A percentile compares a stretch with the other conserved stretches of the same genome.
These are phyloP conservation scores for Umimayanthus kanabou DNA, from an alignment of 92 coral and sea anemone species.

Conservation along the genomic window DNA sequence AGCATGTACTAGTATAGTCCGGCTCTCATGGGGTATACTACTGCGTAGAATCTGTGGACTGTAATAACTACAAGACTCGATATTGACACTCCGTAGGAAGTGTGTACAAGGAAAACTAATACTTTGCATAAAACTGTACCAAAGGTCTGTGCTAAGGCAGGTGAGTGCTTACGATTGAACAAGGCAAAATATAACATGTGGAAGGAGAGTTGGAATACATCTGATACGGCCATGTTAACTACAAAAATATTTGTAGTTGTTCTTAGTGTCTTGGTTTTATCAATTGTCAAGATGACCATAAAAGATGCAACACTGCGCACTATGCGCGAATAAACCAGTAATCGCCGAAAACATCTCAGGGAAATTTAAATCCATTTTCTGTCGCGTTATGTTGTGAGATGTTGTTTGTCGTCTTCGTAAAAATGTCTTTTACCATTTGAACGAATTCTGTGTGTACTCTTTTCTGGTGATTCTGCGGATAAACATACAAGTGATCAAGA, in stretches of 20 bases:
- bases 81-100: not conserved
- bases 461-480: not conserved
- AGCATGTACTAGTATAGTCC: too few species aligned
- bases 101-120: not conserved
- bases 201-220: not conserved
- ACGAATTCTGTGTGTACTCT: not conserved
- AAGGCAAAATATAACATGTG: not conserved
- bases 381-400: too few species aligned
- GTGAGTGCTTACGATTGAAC: not conserved
- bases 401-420: not conserved
- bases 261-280: too few species aligned
- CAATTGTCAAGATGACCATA: not conserved
- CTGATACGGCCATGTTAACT: constrained; percentile 1
- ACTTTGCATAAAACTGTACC: not conserved
- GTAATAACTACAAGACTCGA: not conserved
- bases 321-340: not conserved
- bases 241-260: not conserved
- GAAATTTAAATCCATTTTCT: too few species aligned
- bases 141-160: not conserved
- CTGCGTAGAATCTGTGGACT: not conserved
- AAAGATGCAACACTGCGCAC: not conserved
- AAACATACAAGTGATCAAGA: too few species aligned
- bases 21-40: not conserved
- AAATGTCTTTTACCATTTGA: not conserved
- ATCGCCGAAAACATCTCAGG: not conserved